Evolutionary conservation across 2,888 invertebrate species (phyloP), one percentile per base, ranked within the genome.

Genomic region (Stenodema calcarata): DNA sequence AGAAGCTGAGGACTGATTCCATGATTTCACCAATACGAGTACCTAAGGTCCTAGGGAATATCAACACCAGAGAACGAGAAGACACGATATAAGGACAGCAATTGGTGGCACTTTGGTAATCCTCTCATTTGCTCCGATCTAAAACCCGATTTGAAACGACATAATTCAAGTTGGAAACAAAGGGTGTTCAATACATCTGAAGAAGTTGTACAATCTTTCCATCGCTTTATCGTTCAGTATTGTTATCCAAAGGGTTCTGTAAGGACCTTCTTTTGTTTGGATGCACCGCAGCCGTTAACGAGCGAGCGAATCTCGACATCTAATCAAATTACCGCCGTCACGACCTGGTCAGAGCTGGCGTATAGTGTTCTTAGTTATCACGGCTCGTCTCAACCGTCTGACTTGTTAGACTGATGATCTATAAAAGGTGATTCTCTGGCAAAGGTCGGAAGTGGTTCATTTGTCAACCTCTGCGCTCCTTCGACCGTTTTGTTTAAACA

Each of bases 321-420:
- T 78, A 78, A 78, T 78, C 78, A 78, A 78, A 78, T 78, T 78
- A 78, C 44, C 27, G 41, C 44, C 27, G 78, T 78, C 78, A 78
- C 78, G 78, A 78, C 78, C 27, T 44, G 44, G 62, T 62, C 62
- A 62, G 62, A 78, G 78, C 27, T 23, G 18, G 18, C 44, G 44
- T 41, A 30, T n/a, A 14, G 42, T 23, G 44, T 78, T 78, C 62
- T 62, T 62, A 62, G 23, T 44, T 44, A 78, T 78, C 78, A 1
- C 18, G 18, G 35, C 73, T 78, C 12, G 78, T 44, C 78, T 78
- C 12, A 27, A n/a, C 62, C 23, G 7, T 62, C 62, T 23, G 27
- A 62, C 62, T 62, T 23, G 23, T 23, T 62, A 23, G 62, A 62
- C 62, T 62, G 62, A 62, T 41, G 41, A 42, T 78, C 41, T 44